These are phyloP conservation scores for Caenorhabditis panamensis DNA, from an alignment of 2,888 invertebrate genomes.

Conservation along the genomic window DNA sequence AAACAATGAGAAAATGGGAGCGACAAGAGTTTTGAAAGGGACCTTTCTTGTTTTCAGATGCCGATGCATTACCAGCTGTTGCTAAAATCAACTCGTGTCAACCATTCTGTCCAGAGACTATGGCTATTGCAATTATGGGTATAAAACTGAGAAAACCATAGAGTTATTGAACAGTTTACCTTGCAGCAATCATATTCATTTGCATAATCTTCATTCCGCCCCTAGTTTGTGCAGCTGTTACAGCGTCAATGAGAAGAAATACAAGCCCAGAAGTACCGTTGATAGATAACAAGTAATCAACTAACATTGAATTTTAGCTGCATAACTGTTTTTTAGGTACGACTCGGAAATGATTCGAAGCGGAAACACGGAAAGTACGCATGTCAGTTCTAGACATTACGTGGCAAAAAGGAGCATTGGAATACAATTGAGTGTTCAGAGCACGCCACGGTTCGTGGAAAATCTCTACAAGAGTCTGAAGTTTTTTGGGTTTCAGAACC, in stretches of 20 bases:
- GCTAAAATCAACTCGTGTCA: constrained; percentile 62
- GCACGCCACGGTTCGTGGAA: constrained; percentile 70
- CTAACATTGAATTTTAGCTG: neutral
- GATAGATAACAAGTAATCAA: constrained; percentile 65
- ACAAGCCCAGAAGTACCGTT: constrained; percentile 65
- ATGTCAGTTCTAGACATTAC: constrained; percentile 66
- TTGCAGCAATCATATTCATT: constrained; percentile 64
- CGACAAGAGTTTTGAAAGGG: neutral
- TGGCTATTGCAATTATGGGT: constrained; percentile 65
- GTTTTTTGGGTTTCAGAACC: constrained; percentile 53
- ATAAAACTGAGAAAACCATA: too few species aligned
- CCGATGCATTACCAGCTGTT: constrained; percentile 48
- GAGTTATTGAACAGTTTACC: neutral
- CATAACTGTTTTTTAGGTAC: constrained; percentile 55
- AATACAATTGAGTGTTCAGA: constrained; percentile 76
- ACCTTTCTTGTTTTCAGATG: constrained; percentile 40
- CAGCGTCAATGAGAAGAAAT: constrained; percentile 63
- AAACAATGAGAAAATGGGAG: neutral
- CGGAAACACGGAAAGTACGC: constrained; percentile 77
- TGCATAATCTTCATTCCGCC: constrained; percentile 71
- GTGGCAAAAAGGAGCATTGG: constrained; percentile 76
- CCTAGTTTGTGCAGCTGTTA: constrained; percentile 67
- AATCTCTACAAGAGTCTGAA: too few species aligned
- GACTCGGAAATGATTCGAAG: constrained; percentile 78
- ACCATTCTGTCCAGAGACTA: constrained; percentile 69